Evolutionary conservation across 2,797 vertebrate genomes (phyloP), one percentile per base, ranked within the genome.

Genomic region (Urocyon cinereoargenteus): DNA sequence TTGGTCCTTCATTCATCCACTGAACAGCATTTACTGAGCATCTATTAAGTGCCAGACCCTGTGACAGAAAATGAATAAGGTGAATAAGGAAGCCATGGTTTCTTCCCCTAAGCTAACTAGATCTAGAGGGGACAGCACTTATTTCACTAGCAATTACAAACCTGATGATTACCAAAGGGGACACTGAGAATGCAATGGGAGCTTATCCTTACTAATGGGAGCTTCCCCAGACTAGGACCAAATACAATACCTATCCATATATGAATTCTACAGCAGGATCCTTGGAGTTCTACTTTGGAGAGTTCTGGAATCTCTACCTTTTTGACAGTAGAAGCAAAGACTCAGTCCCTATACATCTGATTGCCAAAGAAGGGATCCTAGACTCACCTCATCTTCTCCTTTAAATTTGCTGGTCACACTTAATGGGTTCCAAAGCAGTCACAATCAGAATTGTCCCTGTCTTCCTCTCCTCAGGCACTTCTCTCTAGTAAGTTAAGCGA

Each of bases 1-100:
- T 86, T 79, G 31, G 28, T 97, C 40, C 34, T 84, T 95, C 49
- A 94, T 34, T 78, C 31, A 96, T 19, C 49, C 70, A 84, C 2
- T 90, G 22, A 85, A 66, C 8, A 57, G 34, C 9, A 24, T 40
- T 88, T 75, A 79, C 22, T 77, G n/a, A 61, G 53, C 34, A 61
- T 64, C 75, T 88, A 95, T 83, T 77, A 91, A 87, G 36, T 79
- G 18, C 40, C 70, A 82, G 18, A 55, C 6, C n/a, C 66, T 62
- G 24, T 49, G 26, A 36, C 4, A 26, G 79, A 90, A 96, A 93
- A 90, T 88, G 40, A 72, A 45, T 45, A 45, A 78, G 40, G 10
- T 31, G 14, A 94, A 86, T 12, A 85, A 96, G 57, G 72, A 45
- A 94, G 62, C 5, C 36, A n/a, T 18, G 51, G 28, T 89, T 95